Conservation (phyloP, 2,797 vertebrate genomes). For the Neolamprologus multifasciatus region DNA sequence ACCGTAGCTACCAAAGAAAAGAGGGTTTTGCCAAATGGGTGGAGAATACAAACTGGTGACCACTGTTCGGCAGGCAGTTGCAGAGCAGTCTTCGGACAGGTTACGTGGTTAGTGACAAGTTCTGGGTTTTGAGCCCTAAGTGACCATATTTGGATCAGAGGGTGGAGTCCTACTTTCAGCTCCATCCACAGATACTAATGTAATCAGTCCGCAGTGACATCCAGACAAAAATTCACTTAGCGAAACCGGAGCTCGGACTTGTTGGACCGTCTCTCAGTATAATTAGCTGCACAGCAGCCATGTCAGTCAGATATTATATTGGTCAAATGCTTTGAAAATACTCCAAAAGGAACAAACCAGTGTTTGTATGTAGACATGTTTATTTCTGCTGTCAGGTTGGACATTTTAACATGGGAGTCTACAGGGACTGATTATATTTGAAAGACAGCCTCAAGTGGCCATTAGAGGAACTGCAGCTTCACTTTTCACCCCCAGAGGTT, state of each 20-base stretch:
- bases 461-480: not conserved
- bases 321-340: not conserved
- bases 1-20: not conserved
- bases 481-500: not conserved
- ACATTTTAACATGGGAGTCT: not conserved
- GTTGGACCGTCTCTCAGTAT: not conserved
- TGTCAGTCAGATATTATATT: not conserved
- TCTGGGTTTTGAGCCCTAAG: not conserved
- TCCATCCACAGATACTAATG: accelerated
- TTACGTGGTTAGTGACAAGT: not conserved
- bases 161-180: not conserved
- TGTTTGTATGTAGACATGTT: not conserved
- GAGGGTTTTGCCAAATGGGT: not conserved
- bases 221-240: not conserved
- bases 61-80: not conserved
- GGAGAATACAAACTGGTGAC: not conserved
- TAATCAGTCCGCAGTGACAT: not conserved
- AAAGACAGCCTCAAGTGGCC: not conserved
- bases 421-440: not conserved
- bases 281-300: not conserved
- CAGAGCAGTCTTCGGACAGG: not conserved
- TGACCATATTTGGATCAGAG: not conserved
- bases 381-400: not conserved
- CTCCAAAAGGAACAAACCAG: not conserved
- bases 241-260: not conserved